Percentiles rank a stretch among this genome's conserved stretches.
Conservation (phyloP, 2,797 vertebrate genomes). For the Enteromius argenteus region DNA sequence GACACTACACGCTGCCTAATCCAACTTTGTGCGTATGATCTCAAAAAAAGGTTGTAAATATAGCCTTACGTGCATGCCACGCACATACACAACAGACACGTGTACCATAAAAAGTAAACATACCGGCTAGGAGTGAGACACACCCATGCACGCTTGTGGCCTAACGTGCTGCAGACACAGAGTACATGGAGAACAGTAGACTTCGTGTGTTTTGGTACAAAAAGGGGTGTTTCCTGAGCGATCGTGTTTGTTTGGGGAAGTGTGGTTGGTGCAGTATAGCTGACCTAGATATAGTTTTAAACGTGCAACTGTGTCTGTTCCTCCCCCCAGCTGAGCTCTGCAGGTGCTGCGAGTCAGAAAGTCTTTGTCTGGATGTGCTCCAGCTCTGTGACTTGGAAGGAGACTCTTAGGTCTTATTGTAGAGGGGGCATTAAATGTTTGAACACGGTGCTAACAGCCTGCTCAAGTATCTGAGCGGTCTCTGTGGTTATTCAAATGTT, state of each 20-base stretch:
- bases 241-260: conserved; percentile 51
- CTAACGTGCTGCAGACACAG: background rate
- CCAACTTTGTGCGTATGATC: background rate
- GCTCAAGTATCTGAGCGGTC: conserved; percentile 29
- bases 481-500: conserved; percentile 46
- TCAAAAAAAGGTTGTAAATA: conserved; percentile 20
- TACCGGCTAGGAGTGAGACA: conserved; percentile 27
- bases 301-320: conserved; percentile 63
- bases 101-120: conserved; percentile 35
- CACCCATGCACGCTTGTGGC: conserved; percentile 44
- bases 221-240: conserved; percentile 56
- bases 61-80: background rate
- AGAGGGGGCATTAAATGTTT: conserved; percentile 38
- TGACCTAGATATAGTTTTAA: conserved; percentile 71
- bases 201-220: conserved; percentile 31
- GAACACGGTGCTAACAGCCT: conserved; percentile 46
- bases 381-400: conserved; percentile 48
- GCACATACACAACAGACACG: conserved; percentile 20
- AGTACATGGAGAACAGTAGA: conserved; percentile 14
- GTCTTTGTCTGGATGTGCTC: conserved; percentile 50
- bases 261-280: conserved; percentile 60
- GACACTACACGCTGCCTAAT: conserved; percentile 19
- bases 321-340: conserved; percentile 67
- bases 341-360: conserved; percentile 72
- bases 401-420: conserved; percentile 26